Evolutionary conservation across 2,888 invertebrate species (phyloP), one percentile per base, ranked within the genome.

Genomic region (Athrips mouffetella): DNA sequence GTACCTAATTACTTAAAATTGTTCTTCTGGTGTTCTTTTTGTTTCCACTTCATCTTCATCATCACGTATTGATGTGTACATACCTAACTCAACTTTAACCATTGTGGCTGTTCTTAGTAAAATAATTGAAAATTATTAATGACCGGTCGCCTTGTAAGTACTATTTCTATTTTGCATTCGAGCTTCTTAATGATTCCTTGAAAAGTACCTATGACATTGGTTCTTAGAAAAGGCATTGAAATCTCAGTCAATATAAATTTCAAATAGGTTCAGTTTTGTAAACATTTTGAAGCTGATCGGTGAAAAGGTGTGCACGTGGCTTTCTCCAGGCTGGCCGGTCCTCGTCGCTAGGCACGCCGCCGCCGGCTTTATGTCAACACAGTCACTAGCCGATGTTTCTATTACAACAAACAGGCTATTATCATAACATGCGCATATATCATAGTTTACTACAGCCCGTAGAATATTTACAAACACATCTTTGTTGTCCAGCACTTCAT

Each of bases 381-480:
- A n/a, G 15, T 27, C 30, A n/a, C 42, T 21, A 44, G 30, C 23
- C 39, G 6, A 13, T 35, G 35, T 37, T 37, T 33, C 42, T 33
- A 27, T 27, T 7, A 25, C 33, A 11, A 37, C 5, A 21, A 47
- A 18, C 47, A 16, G 4, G 21, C 13, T 39, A 39, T 40, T 39
- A 47, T 47, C 13, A 47, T 41, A 47, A 30, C 31, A 41, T 20
- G 25, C n/a, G n/a, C 10, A 13, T 18, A 2, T 13, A 25, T 37
- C 6, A 41, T 46, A 50, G 37, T 37, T 41, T 21, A 45, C 33
- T 27, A 45, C 31, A 48, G 13, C 40, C 35, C 16, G 6, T 27
- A 15, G 18, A 37, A 45, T 52, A 47, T 49, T 49, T 52, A 52
- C 48, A 47, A 49, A 49, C 40, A 51, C 11, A 21, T 21, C 41